Evolutionary conservation across 2,797 vertebrate species (phyloP).

Genomic region (Carapus acus): DNA sequence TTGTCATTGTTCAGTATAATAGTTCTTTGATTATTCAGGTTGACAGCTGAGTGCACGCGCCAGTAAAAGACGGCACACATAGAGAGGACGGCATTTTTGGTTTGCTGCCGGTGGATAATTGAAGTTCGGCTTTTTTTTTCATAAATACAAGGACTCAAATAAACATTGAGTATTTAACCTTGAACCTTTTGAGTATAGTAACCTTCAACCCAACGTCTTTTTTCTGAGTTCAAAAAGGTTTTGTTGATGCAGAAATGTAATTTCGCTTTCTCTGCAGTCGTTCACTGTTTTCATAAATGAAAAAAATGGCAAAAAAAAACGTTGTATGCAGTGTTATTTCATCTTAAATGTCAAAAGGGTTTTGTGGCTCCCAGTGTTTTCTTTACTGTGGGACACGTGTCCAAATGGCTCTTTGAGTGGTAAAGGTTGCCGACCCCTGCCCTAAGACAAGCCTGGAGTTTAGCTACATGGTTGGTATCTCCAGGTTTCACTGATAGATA

Average conservation of each 20-base stretch:
- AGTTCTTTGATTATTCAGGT: slow-evolving; percentile 11
- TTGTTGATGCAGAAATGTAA: not conserved
- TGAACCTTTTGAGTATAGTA: too few species aligned
- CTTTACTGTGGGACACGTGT: slow-evolving; percentile 1
- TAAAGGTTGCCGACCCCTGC: slow-evolving; percentile 2
- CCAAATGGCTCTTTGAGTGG: not conserved
- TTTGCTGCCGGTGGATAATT: slow-evolving; percentile 17
- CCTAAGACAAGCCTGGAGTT: too few species aligned
- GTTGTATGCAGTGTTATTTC: too few species aligned
- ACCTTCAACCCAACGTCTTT: not conserved
- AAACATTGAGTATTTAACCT: not conserved
- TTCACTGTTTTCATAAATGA: not conserved
- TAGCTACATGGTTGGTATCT: too few species aligned
- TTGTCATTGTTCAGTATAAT: slow-evolving; percentile 21
- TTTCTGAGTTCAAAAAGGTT: too few species aligned
- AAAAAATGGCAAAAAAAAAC: too few species aligned
- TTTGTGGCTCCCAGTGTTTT: not conserved
- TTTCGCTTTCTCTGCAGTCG: not conserved
- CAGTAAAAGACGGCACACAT: slow-evolving; percentile 15
- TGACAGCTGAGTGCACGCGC: slow-evolving; percentile 17
- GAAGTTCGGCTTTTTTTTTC: slow-evolving; percentile 4
- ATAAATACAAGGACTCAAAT: slow-evolving; percentile 3
- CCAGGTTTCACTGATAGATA: too few species aligned
- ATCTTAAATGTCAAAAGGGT: too few species aligned
- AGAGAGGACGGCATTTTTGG: slow-evolving; percentile 19